Base-by-base conservation (phyloP, 2,113 vertebrate species). In the Rhadina sibilatrix region DNA sequence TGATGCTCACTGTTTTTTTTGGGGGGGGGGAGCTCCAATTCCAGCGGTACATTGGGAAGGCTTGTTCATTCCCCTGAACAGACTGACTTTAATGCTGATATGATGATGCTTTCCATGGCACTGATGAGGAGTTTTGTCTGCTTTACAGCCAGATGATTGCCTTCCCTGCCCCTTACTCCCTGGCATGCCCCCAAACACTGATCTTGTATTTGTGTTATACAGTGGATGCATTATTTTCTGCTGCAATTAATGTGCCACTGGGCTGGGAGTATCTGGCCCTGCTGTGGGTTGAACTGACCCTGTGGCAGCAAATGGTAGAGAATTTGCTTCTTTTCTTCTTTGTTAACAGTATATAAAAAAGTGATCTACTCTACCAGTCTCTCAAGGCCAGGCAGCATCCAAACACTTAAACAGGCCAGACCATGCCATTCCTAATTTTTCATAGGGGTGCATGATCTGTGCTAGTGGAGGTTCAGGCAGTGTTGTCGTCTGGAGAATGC, bases 401-500 rank as follows among this genome's bases (percentile, higher is more conserved):
- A 68, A 76, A 59, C 24, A 15, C 65, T 85, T 79, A 44, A 57
- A 19, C 7, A 79, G 38, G 47, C 47, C 33, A 31, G 33, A 83
- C 6, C 47, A 31, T 63, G 33, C 44, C 22, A 7, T 12, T 90
- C 21, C 65, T 40, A 49, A 14, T 40, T 66, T 24, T 61, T 78
- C 8, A 6, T 1, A 40, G 42, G 15, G 35, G 2, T 54, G 16
- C 15, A 4, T 65, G 22, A 33, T 38, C 64, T 66, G 16, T 49
- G 50, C 2, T 19, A 46, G 19, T 18, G 22, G 23, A 18, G 30
- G 52, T 47, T 37, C 33, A 63, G 28, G 25, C 65, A 44, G 35
- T 4, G 1, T 2, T 17, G 31, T 37, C 1, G 1, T 24, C 35
- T 37, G 59, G 19, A 1, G 2, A 12, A 65, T 56, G 31, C 70